phyloP scores from a whole-genome alignment of 2,888 invertebrate genomes.

The Proisotoma minuta region DNA sequence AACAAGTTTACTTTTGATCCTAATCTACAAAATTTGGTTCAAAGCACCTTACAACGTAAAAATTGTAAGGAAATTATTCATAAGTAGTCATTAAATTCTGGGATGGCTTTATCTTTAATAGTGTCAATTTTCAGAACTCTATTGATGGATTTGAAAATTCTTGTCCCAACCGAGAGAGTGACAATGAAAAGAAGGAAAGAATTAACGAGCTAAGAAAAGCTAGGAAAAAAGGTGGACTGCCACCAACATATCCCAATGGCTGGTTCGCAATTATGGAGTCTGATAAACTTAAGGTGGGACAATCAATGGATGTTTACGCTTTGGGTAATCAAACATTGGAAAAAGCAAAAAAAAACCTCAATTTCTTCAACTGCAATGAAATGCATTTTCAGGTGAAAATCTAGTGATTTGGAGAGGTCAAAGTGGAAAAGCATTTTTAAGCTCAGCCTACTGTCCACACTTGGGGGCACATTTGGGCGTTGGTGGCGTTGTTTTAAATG shows the following conservation, averaged over 20 bases:
- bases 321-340: conserved; percentile 56
- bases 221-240: conserved; percentile 65
- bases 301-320: conserved; percentile 61
- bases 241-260: conserved; percentile 83
- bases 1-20: no score
- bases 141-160: background rate
- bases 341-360: background rate
- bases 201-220: conserved; percentile 55
- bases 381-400: conserved; percentile 58
- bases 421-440: conserved; percentile 61
- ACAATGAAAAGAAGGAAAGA: conserved; percentile 16
- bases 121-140: no score
- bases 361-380: background rate
- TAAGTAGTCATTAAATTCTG: no score
- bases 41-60: no score
- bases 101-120: no score
- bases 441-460: conserved; percentile 87
- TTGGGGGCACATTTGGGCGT: conserved; percentile 79
- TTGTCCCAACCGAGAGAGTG: background rate
- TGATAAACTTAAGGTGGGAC: conserved; percentile 56
- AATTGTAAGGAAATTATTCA: no score
- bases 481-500: conserved; percentile 65
- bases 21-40: no score
- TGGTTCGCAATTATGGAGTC: conserved; percentile 79
- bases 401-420: conserved; percentile 66